Base-by-base conservation (phyloP, 2,113 vertebrate genomes). In the Macaca nemestrina region DNA sequence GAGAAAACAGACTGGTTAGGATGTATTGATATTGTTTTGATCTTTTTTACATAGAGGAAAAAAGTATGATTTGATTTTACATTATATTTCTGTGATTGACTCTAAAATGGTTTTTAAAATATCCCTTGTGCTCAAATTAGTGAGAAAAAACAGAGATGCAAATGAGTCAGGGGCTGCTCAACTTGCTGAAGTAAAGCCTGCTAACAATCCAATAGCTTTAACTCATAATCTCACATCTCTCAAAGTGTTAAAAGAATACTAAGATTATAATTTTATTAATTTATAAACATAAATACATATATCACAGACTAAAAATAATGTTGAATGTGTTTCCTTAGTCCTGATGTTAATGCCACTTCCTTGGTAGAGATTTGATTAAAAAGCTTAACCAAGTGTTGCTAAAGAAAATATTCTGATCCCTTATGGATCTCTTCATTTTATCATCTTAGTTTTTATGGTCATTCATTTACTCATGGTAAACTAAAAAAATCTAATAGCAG, bases 1-100 rank as follows among this genome's bases (percentile, higher is more conserved):
- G 55, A 75, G 72, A 83, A 95, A 95, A 88, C 14, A 90, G 61
- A 93, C 40, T 91, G 61, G 35, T 83, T 88, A 81, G 50, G 25
- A 70, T 95, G 57, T 90, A 59, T 73, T 95, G 52, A 79, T 79
- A 84, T 45, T 85, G 10, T 81, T 96, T 92, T 94, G 25, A 45
- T 88, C 43, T 83, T 92, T 94, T 73, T 79, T 48, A 64, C 67
- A 50, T 64, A n/a, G 35, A 79, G 23, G 75, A 35, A 89, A 86
- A 92, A 89, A 83, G 76, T 89, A 38, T 14, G 2, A 88, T 68
- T 94, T 90, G 79, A 95, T 93, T 86, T 96, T 32, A 91, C 40
- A 79, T 61, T 91, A 35, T 59, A 11, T 95, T 91, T 90, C 67
- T 82, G 23, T 79, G 43, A 86, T 81, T 90, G 6, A 57, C 73